These are phyloP conservation scores for Marisa cornuarietis DNA, from an alignment of 1,140 invertebrate species.

Conservation along the genomic window DNA sequence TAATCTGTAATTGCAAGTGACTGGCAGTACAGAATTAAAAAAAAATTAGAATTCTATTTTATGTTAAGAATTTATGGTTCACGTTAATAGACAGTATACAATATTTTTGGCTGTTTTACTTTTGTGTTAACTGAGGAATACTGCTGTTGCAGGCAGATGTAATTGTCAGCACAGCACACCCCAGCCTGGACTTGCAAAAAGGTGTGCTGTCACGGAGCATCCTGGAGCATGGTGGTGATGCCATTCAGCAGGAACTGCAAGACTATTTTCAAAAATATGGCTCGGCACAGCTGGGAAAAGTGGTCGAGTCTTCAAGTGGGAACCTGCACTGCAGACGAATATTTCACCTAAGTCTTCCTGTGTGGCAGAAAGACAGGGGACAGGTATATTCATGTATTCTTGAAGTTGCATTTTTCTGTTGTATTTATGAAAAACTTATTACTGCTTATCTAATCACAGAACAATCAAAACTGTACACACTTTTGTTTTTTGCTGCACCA, in stretches of 20 bases:
- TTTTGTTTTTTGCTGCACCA: too few species aligned
- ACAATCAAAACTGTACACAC: too few species aligned
- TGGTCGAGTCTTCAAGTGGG: slow-evolving; percentile 37
- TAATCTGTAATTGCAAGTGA: too few species aligned
- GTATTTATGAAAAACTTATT: too few species aligned
- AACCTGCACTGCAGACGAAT: slow-evolving; percentile 35
- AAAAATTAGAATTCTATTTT: too few species aligned
- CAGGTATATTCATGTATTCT: neutral
- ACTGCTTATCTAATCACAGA: too few species aligned
- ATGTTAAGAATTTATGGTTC: too few species aligned
- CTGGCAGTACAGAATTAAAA: too few species aligned
- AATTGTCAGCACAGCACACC: slow-evolving; percentile 35
- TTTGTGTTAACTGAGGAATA: too few species aligned
- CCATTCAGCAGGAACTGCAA: slow-evolving; percentile 29
- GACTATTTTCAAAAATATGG: slow-evolving; percentile 19
- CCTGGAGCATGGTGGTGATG: slow-evolving; percentile 27
- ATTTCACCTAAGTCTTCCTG: slow-evolving; percentile 40
- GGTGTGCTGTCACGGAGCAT: slow-evolving; percentile 38
- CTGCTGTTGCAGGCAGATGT: slow-evolving; percentile 34
- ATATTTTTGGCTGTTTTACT: too few species aligned
- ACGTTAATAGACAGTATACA: too few species aligned
- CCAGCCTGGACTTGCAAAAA: slow-evolving; percentile 33
- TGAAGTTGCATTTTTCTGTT: too few species aligned
- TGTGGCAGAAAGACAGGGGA: slow-evolving; percentile 14
- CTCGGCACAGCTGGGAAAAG: slow-evolving; percentile 23